Evolutionary conservation across 2,797 vertebrate genomes (phyloP).

Genomic region (Sebastiscus tertius): DNA sequence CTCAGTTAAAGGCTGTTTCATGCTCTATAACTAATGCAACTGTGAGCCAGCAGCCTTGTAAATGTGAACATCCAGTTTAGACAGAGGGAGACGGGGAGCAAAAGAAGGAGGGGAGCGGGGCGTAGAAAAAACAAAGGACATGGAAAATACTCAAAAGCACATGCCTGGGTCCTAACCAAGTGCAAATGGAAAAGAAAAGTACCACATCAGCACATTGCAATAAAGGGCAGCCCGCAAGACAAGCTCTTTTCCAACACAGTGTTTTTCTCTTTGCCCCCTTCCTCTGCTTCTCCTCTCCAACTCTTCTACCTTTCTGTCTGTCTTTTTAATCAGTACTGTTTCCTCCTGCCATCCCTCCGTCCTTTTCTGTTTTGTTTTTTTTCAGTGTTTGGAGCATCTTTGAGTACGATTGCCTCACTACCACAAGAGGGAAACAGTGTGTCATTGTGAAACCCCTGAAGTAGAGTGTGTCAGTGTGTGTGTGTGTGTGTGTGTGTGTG

Average conservation of each 20-base stretch:
- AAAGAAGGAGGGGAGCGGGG: not conserved
- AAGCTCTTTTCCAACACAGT: slow-evolving; percentile 68
- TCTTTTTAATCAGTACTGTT: slow-evolving; percentile 34
- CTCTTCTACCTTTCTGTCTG: slow-evolving; percentile 24
- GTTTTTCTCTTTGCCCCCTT: slow-evolving; percentile 50
- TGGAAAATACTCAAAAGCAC: slow-evolving; percentile 77
- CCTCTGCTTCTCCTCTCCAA: slow-evolving; percentile 26
- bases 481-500: not conserved
- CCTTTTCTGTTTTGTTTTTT: not conserved
- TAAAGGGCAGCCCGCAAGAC: slow-evolving; percentile 77
- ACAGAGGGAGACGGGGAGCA: slow-evolving; percentile 7
- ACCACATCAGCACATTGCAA: slow-evolving; percentile 78
- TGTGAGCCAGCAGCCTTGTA: slow-evolving; percentile 65
- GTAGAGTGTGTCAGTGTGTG: not conserved
- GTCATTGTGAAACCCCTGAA: not conserved
- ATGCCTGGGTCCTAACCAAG: slow-evolving; percentile 73
- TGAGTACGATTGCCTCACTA: slow-evolving; percentile 12
- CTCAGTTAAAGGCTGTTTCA: slow-evolving; percentile 68
- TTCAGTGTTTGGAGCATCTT: not conserved
- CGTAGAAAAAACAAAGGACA: slow-evolving; percentile 61
- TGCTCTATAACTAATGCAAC: slow-evolving; percentile 64
- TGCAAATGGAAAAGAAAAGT: slow-evolving; percentile 81
- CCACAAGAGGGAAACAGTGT: slow-evolving; percentile 83
- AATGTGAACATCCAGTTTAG: slow-evolving; percentile 56
- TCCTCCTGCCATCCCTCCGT: not conserved